These are phyloP conservation scores for Clistopyga incitator DNA, from an alignment of 2,888 invertebrate species.

Conservation along the genomic window DNA sequence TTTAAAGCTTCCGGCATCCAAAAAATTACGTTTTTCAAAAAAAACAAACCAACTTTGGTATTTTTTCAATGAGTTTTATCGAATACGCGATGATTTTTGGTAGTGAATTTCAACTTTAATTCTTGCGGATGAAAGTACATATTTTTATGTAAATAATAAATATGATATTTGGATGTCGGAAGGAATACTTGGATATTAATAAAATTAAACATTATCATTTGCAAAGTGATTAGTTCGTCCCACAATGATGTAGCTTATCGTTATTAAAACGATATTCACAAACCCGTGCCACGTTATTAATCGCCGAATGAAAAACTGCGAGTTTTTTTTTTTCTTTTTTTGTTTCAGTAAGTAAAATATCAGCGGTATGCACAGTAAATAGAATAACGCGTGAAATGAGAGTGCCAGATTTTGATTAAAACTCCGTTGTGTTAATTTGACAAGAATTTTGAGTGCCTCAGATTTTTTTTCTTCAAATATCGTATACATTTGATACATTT, in stretches of 20 bases:
- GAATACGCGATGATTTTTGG: neutral
- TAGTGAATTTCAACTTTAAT: too few species aligned
- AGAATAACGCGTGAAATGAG: neutral
- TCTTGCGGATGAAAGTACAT: neutral
- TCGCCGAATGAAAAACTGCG: neutral
- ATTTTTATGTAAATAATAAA: neutral
- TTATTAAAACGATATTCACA: conserved; percentile 16
- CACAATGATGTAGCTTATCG: conserved; percentile 27
- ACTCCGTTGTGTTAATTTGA: too few species aligned
- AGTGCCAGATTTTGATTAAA: too few species aligned
- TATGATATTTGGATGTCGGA: conserved; percentile 4
- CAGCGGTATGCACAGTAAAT: neutral
- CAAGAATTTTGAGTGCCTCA: too few species aligned
- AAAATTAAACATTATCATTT: conserved; percentile 17
- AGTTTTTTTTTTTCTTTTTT: too few species aligned
- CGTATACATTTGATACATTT: too few species aligned
- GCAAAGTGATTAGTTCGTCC: conserved; percentile 11
- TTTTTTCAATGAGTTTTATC: neutral
- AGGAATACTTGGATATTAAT: conserved; percentile 5
- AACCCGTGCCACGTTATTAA: conserved; percentile 16
- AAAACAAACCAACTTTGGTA: neutral
- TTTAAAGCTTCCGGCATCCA: conserved; percentile 9
- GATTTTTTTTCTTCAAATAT: too few species aligned
- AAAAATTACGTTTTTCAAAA: neutral
- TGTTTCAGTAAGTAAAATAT: neutral